Base-by-base conservation (phyloP, 2,113 vertebrate genomes). In the Elachura formosa region DNA sequence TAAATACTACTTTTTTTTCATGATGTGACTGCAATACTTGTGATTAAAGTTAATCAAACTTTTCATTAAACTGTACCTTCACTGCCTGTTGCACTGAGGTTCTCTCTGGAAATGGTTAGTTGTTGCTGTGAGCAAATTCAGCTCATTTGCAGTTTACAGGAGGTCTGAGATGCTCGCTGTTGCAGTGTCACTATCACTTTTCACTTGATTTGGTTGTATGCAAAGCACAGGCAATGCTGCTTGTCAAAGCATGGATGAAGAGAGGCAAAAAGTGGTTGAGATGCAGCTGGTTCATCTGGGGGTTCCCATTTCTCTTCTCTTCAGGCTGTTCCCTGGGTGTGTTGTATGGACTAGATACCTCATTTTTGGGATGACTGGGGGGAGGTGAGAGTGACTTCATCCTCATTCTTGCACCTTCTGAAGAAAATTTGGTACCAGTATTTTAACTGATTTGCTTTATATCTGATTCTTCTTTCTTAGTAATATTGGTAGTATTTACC, bases 241-340 rank as follows among this genome's bases (percentile, higher is more conserved):
- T 90, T 75, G 31, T 63, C 56, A 63, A 45, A 84, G 21, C n/a
- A n/a, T 68, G 52, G 46, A 40, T 2, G 12, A 58, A 43, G 74
- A 87, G 40, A 52, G 12, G 24, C 38, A 28, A 38, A 62, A 58
- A 28, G 18, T 76, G 56, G 15, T 20, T 73, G 64, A 84, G 19
- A 22, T 76, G 49, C 11, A 20, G 2, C 28, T 69, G 59, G 54
- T 26, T 52, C 69, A 26, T 51, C 33, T 87, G 41, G 20, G 36
- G 20, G 4, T 74, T 89, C 33, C 40, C 18, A 16, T 49, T 12
- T 74, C 11, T 82, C 48, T 49, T 87, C n/a, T 59, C 28, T 25
- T 25, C 8, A 5, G 63, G 31, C 20, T 74, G 12, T 71, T 55
- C 36, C 29, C 33, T 63, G 29, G 14, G 14, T 0, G 0, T 41